Percentiles rank a stretch among this genome's conserved stretches.
These are phyloP conservation scores for Phalacrocorax aristotelis DNA, from an alignment of 2,113 vertebrate genomes.

Conservation along the genomic window DNA sequence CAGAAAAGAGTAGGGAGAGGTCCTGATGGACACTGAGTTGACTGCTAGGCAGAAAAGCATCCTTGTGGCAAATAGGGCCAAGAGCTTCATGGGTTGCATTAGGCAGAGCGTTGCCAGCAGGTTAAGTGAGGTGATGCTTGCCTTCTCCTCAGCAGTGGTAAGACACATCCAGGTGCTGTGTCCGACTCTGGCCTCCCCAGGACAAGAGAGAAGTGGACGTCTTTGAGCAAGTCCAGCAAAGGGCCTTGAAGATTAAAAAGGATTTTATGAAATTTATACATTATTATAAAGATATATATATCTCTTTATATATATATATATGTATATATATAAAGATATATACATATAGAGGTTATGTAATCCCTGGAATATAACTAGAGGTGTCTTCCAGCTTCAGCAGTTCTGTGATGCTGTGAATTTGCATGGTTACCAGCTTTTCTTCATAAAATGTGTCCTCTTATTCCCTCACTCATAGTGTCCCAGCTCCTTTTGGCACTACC, in stretches of 20 bases:
- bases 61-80: background rate
- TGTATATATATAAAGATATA: too few relatives aligned
- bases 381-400: background rate
- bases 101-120: background rate
- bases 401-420: background rate
- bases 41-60: background rate
- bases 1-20: background rate
- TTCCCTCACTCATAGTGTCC: background rate
- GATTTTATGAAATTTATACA: background rate
- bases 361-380: background rate
- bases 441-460: background rate
- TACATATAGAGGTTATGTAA: background rate
- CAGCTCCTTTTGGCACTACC: background rate
- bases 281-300: background rate
- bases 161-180: background rate
- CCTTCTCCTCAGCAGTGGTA: background rate
- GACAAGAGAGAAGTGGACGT: background rate
- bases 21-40: background rate
- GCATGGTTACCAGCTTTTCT: background rate
- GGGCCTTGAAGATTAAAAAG: background rate
- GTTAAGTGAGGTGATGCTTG: background rate
- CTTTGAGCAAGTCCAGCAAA: background rate
- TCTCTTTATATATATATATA: too few relatives aligned
- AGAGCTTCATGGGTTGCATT: background rate
- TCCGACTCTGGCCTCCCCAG: background rate